A percentile compares a stretch with the other conserved stretches of the same genome.
phyloP scores from a whole-genome alignment of 2,113 vertebrate genomes.

The Zapornia atra region DNA sequence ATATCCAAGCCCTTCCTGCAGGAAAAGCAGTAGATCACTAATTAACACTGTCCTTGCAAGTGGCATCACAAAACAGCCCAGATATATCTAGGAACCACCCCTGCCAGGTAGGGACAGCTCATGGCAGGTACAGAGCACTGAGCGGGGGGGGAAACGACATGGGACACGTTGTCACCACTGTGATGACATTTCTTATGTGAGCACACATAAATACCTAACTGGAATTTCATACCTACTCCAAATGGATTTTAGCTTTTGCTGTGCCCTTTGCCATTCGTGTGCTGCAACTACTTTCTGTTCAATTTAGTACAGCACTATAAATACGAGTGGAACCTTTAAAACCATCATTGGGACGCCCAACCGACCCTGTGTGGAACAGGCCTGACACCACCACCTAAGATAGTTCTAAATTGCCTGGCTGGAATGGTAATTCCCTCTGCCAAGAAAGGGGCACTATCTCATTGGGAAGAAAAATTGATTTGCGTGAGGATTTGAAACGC shows the following conservation, averaged over 20 bases:
- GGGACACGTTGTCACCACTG: neutral
- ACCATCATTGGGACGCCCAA: accelerated
- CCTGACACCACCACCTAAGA: neutral
- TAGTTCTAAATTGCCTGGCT: neutral
- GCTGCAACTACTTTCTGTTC: neutral
- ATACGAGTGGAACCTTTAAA: neutral
- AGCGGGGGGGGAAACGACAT: no score
- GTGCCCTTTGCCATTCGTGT: neutral
- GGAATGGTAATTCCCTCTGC: neutral
- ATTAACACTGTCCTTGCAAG: neutral
- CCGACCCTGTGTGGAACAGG: accelerated
- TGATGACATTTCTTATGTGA: neutral
- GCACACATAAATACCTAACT: neutral
- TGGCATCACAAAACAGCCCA: neutral
- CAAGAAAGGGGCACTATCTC: neutral
- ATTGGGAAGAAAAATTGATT: neutral
- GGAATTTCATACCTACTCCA: neutral
- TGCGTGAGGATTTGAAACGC: neutral
- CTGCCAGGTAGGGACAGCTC: neutral
- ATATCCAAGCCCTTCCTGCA: neutral
- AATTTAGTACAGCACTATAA: neutral
- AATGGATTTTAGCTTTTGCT: neutral
- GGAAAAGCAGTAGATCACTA: neutral
- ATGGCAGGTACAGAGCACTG: neutral
- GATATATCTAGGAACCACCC: accelerated